Base-by-base conservation (phyloP, 2,113 vertebrate species). In the Ochotona curzoniae region DNA sequence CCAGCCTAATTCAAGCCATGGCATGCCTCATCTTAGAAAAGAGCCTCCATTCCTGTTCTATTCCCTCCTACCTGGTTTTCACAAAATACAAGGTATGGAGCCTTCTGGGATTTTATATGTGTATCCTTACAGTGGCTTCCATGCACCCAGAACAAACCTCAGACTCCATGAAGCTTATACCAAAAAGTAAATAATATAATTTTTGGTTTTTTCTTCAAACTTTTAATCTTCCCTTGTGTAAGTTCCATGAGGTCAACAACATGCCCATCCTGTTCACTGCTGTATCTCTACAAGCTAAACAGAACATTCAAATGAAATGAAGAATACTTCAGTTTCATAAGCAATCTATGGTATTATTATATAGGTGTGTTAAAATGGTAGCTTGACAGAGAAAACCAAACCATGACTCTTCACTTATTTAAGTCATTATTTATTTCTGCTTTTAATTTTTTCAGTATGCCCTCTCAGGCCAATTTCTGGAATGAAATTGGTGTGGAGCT, bases 401-500 rank as follows among this genome's bases (percentile, higher is more conserved):
- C 23, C 57, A 54, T 87, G 32, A 83, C 17, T 94, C 83, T 32
- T 8, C 76, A 81, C 47, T 14, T 64, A 94, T 64, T 90, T 47
- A 93, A 88, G n/a, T 71, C 47, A 71, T 9, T 88, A 49, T 90
- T 94, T 80, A 85, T 10, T 90, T 92, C 66, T 83, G 7, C 23
- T 30, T 81, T 80, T 78, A 20, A 86, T 92, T 85, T 85, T 44
- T 75, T 90, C 67, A 90, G 76, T 38, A 38, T 63, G 67, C 17
- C 25, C 69, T 93, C 70, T 92, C 28, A 93, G n/a, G 28, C 9
- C 91, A 92, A 71, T 90, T 78, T 93, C 92, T 90, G 87, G 82
- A 92, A 90, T 88, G 79, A 94, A 91, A 94, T 85, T 94, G 79
- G 13, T 74, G 63, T 47, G 60, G 13, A 92, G 74, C 87, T 92